Percentiles rank a stretch among this genome's conserved stretches.
Evolutionary conservation across 2,797 vertebrate genomes (phyloP).

Genomic region (Spheniscus humboldti): DNA sequence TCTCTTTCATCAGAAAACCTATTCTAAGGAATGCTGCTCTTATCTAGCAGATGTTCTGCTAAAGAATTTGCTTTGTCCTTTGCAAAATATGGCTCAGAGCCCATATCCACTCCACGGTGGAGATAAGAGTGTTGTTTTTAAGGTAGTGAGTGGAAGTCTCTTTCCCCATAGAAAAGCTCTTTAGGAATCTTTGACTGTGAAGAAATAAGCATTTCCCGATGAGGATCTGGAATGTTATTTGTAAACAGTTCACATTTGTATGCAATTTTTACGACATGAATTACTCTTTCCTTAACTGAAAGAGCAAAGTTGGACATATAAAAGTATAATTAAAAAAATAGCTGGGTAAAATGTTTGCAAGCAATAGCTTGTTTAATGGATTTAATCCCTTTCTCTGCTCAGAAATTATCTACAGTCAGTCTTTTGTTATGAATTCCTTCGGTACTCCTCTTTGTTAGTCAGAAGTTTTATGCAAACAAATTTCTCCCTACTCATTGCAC

Average conservation of each 20-base stretch:
- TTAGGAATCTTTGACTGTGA: slow-evolving; percentile 20
- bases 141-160: slow-evolving; percentile 23
- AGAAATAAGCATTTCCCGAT: slow-evolving; percentile 8
- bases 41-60: slow-evolving; percentile 42
- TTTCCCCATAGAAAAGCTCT: slow-evolving; percentile 2
- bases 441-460: not conserved
- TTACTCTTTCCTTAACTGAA: not conserved
- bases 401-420: slow-evolving; percentile 17
- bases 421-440: slow-evolving; percentile 42
- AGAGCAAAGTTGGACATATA: not conserved
- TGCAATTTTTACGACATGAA: not conserved
- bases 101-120: not conserved
- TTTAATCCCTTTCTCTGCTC: slow-evolving; percentile 11
- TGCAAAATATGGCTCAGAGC: slow-evolving; percentile 43
- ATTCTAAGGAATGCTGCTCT: slow-evolving; percentile 33
- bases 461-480: slow-evolving; percentile 54
- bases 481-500: slow-evolving; percentile 49
- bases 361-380: not conserved
- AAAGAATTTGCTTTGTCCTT: slow-evolving; percentile 45
- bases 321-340: not conserved
- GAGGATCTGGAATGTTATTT: slow-evolving; percentile 11
- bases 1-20: slow-evolving; percentile 51
- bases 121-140: slow-evolving; percentile 46
- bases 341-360: not conserved
- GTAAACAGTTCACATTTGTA: slow-evolving; percentile 1